phyloP scores from a whole-genome alignment of 2,888 invertebrate genomes.

The Hydropsyche betteni region DNA sequence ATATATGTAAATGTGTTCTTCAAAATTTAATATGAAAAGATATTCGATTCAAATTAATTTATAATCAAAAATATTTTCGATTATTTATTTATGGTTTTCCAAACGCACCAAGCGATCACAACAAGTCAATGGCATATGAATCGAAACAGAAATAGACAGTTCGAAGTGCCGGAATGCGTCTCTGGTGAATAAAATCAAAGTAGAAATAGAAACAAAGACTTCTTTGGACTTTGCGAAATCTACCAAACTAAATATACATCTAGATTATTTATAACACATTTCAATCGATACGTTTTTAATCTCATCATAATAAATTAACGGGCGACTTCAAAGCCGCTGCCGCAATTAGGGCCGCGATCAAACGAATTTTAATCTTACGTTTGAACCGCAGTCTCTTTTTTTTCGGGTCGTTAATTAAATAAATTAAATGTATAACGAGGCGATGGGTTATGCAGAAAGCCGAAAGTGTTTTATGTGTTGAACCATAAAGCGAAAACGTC shows the following conservation, averaged over 20 bases:
- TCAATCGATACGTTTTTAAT: background rate
- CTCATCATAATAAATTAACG: background rate
- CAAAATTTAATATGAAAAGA: too few species aligned
- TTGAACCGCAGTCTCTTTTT: background rate
- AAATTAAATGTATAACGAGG: background rate
- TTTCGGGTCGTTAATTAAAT: slow-evolving; percentile 2
- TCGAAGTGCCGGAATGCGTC: slow-evolving; percentile 2
- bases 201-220: too few species aligned
- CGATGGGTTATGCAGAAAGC: too few species aligned
- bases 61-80: too few species aligned
- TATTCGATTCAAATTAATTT: too few species aligned
- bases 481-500: slow-evolving; percentile 19
- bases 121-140: background rate
- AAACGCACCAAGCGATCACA: too few species aligned
- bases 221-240: too few species aligned
- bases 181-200: slow-evolving; percentile 5
- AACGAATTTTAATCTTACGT: background rate
- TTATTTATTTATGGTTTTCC: too few species aligned
- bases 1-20: too few species aligned
- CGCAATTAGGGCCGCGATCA: background rate
- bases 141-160: slow-evolving; percentile 19
- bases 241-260: too few species aligned
- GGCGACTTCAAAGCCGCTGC: background rate
- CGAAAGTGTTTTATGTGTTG: slow-evolving; percentile 9
- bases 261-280: background rate